Base-by-base conservation (phyloP, 2,888 invertebrate genomes). In the Drosophila paranaensis region DNA sequence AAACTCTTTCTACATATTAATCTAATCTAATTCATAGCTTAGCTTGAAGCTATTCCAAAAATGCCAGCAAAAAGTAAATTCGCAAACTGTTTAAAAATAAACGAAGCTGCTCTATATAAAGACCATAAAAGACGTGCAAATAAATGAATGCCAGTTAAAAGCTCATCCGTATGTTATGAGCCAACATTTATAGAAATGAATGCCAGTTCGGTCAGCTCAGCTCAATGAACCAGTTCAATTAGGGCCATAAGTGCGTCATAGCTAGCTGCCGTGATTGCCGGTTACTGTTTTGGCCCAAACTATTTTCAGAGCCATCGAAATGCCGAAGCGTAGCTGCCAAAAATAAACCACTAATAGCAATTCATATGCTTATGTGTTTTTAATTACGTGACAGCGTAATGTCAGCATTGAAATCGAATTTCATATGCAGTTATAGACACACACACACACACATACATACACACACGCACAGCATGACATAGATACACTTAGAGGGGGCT, bases 381-480 rank as follows among this genome's bases (percentile, higher is more conserved):
- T 84, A 88, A 89, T 86, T 87, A 89, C 85, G 89, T 89, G 89
- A 84, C 89, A 75, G 78, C 71, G 65, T 69, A 82, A 61, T 72
- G 75, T 69, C 65, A 82, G 81, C 81, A 81, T 81, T 84, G 87
- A 73, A 82, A 75, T 72, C 71, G 74, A 81, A 86, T 82, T 82
- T 74, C 78, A 89, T 79, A 83, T 81, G 79, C 85, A 84, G 55
- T 43, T 46, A 73, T 27, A 54, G 16, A 67, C 57, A 16, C 35
- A 37, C 50, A 25, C 60, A 65, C 46, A 67, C 48, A 71, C 9
- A 65, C 51, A 64, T 45, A 76, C 20, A 46, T 30, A 46, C 27
- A 63, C 43, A 35, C 3, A 61, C n/a, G 20, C 33, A 48, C 43
- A 65, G 55, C 43, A 33, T 40, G 62, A 64, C 43, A 42, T n/a